Conservation (phyloP, 2,888 invertebrate species). For the Caenorhabditis wallacei region DNA sequence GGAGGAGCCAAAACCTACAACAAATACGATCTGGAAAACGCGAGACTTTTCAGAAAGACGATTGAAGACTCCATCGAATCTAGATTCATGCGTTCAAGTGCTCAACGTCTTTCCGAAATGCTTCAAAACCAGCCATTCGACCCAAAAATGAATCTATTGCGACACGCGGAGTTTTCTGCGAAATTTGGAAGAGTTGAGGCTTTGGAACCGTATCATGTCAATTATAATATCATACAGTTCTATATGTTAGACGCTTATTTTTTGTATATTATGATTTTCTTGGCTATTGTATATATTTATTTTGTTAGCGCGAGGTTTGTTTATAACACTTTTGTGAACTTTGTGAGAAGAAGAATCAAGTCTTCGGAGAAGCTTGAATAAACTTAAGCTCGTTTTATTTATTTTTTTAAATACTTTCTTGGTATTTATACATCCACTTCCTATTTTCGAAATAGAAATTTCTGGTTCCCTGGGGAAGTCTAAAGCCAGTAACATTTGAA, state of each 20-base stretch:
- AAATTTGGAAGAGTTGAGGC: slow-evolving; percentile 42
- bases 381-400: not conserved
- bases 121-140: slow-evolving; percentile 30
- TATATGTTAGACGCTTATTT: slow-evolving; percentile 49
- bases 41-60: slow-evolving; percentile 6
- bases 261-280: not conserved
- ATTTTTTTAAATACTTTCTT: no score
- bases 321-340: no score
- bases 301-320: no score
- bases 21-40: slow-evolving; percentile 23
- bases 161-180: slow-evolving; percentile 38
- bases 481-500: no score
- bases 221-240: slow-evolving; percentile 34
- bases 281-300: no score
- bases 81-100: no score
- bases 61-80: slow-evolving; percentile 19
- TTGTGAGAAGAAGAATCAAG: no score
- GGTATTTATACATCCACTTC: no score
- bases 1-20: slow-evolving; percentile 53
- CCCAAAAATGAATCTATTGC: slow-evolving; percentile 24
- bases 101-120: slow-evolving; percentile 18
- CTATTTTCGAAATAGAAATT: no score
- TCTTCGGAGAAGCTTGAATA: not conserved
- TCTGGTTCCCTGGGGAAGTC: no score
- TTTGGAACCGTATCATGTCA: slow-evolving; percentile 38